phyloP scores from a whole-genome alignment of 2,113 vertebrate genomes.

The Gila orcuttii region DNA sequence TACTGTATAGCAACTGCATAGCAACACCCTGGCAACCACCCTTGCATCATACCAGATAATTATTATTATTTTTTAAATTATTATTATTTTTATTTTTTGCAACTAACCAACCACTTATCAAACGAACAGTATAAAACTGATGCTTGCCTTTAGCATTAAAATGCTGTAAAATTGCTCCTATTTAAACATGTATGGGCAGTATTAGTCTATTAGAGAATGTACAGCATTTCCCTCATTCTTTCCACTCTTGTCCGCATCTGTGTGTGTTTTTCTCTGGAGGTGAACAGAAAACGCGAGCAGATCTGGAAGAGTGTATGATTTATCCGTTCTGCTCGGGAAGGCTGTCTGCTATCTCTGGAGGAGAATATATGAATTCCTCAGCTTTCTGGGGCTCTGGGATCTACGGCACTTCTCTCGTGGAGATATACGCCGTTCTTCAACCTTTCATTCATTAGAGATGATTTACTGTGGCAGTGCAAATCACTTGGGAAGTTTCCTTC shows the following conservation, averaged over 20 bases:
- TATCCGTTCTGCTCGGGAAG: slow-evolving; percentile 51
- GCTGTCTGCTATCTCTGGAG: slow-evolving; percentile 5
- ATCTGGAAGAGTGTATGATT: slow-evolving; percentile 43
- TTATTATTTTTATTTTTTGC: too few species aligned
- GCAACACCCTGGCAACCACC: background rate
- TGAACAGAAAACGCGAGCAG: background rate
- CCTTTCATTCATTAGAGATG: slow-evolving; percentile 59
- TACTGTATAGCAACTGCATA: background rate
- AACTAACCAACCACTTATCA: too few species aligned
- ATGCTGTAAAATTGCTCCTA: background rate
- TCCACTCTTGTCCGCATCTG: slow-evolving; percentile 6
- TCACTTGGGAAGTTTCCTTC: slow-evolving; percentile 39
- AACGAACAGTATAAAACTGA: too few species aligned
- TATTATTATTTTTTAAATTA: too few species aligned
- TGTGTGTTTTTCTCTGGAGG: slow-evolving; percentile 28
- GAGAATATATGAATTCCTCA: slow-evolving; percentile 54
- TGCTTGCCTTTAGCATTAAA: background rate
- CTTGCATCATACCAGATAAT: background rate
- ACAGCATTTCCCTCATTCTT: background rate
- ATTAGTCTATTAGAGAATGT: background rate
- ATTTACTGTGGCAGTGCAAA: slow-evolving; percentile 46
- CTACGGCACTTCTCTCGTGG: slow-evolving; percentile 46
- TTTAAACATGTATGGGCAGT: background rate
- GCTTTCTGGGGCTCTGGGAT: slow-evolving; percentile 51
- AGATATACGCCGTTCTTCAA: slow-evolving; percentile 49